Evolutionary conservation across 2,888 invertebrate species (phyloP), one percentile per base, ranked within the genome.

Genomic region (Sipha maydis): DNA sequence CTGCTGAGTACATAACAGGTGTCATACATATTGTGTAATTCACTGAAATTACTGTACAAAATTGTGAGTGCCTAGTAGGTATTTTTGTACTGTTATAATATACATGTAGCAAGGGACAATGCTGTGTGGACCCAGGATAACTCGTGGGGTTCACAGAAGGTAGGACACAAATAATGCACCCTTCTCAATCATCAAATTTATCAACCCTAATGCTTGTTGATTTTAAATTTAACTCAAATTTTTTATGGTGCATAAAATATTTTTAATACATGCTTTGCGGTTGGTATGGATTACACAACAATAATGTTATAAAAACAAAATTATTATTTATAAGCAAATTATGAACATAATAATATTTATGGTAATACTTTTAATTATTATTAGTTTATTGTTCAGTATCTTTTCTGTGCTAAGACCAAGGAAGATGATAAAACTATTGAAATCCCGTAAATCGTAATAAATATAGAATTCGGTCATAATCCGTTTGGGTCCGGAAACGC

Each of bases 1-100:
- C 85, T 85, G 85, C 77, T 85, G 85, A 85, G 77, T 25, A 85
- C 67, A 85, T 85, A 85, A 77, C 85, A 85, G 85, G 85, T 85
- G 85, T 28, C 48, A 67, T 67, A 19, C 38, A n/a, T n/a, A n/a
- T 28, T 31, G 11, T 77, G 77, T 48, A 41, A 77, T 85, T 77
- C 77, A 77, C 76, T 76, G 67, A 67, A 85, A 77, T 31, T 77
- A 77, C 56, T 31, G 67, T 56, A 41, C 25, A 41, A 67, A 85
- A 19, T 56, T 25, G 28, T 56, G 73, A 9, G 73, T 38, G 25
- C 34, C 8, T 54, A 56, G 28, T 67, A 38, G 28, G 31, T 61
- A 34, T 61, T 79, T 79, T 38, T 25, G 14, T 79, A 21, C 11
- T 28, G 17, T 11, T 48, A 48, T 9, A 48, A 48, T 14, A 34